Conservation (phyloP, 1,140 invertebrate species). For the Drosophila equinoxialis region DNA sequence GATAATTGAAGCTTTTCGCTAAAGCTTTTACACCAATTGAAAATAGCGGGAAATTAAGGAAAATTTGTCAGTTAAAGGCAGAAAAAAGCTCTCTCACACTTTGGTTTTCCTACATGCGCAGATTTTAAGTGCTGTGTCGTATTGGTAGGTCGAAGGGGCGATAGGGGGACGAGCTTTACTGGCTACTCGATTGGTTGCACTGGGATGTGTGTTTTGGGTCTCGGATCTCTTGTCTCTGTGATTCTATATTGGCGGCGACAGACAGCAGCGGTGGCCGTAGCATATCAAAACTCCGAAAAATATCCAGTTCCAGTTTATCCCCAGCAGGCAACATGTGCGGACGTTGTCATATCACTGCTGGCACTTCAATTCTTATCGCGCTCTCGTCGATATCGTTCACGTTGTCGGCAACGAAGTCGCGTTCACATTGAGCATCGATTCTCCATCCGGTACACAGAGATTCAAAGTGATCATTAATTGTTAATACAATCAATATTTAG, state of each 20-base stretch:
- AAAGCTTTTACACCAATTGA: slow-evolving; percentile 15
- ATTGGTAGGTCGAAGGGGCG: neutral
- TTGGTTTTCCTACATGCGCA: slow-evolving; percentile 49
- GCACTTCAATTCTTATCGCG: slow-evolving; percentile 37
- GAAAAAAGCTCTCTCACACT: slow-evolving; percentile 27
- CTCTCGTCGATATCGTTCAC: neutral
- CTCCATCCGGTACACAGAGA: neutral
- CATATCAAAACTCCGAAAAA: slow-evolving; percentile 74
- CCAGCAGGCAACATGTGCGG: slow-evolving; percentile 82
- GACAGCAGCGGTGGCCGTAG: slow-evolving; percentile 25
- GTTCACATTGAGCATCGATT: slow-evolving; percentile 2
- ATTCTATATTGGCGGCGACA: slow-evolving; percentile 46
- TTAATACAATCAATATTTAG: slow-evolving; percentile 4
- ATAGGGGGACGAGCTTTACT: slow-evolving; percentile 37
- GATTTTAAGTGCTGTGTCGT: slow-evolving; percentile 36
- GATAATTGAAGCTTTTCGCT: neutral
- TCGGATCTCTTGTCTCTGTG: slow-evolving; percentile 64
- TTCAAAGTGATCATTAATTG: slow-evolving; percentile 9
- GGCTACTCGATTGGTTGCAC: slow-evolving; percentile 6
- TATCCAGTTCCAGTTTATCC: slow-evolving; percentile 82
- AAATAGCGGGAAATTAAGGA: slow-evolving; percentile 44
- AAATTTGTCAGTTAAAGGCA: slow-evolving; percentile 1
- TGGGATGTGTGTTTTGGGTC: slow-evolving; percentile 49
- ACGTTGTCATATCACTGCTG: slow-evolving; percentile 69
- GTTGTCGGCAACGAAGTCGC: neutral